These are phyloP conservation scores for Tenualosa thibaudeaui DNA, from an alignment of 2,797 vertebrate genomes.

Conservation along the genomic window DNA sequence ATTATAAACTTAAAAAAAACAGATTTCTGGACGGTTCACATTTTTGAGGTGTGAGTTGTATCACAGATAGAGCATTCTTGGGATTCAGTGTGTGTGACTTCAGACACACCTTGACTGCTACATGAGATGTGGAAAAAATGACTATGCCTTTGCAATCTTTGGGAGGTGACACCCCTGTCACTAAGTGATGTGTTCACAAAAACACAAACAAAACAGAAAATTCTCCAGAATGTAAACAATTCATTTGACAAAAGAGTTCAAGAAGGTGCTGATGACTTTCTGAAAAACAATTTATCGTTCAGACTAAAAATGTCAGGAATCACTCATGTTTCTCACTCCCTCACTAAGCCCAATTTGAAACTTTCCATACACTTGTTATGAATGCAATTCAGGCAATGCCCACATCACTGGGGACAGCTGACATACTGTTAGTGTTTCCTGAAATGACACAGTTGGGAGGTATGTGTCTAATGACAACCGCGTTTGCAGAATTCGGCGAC, in stretches of 20 bases:
- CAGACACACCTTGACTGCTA: conserved; percentile 48
- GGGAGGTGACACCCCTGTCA: conserved; percentile 45
- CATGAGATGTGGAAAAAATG: conserved; percentile 27
- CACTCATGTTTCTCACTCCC: background rate
- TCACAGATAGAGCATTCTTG: conserved; percentile 10
- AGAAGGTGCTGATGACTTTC: background rate
- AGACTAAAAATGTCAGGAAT: background rate
- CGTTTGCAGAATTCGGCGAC: background rate
- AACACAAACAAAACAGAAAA: conserved; percentile 19
- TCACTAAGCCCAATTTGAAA: background rate
- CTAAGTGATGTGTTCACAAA: conserved; percentile 40
- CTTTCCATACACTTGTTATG: background rate
- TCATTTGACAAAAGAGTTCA: background rate
- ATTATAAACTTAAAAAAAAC: no score
- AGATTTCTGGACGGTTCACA: background rate
- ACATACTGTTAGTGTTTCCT: background rate
- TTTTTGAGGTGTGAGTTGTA: conserved; percentile 23
- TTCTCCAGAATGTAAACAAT: background rate
- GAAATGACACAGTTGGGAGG: background rate
- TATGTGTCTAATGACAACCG: background rate
- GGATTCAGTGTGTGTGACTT: background rate
- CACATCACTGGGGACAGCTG: background rate
- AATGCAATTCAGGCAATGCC: background rate
- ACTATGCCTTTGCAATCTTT: conserved; percentile 30
- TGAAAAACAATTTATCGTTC: background rate